phyloP scores from a whole-genome alignment of 2,113 vertebrate genomes.

The Corvus cornix region DNA sequence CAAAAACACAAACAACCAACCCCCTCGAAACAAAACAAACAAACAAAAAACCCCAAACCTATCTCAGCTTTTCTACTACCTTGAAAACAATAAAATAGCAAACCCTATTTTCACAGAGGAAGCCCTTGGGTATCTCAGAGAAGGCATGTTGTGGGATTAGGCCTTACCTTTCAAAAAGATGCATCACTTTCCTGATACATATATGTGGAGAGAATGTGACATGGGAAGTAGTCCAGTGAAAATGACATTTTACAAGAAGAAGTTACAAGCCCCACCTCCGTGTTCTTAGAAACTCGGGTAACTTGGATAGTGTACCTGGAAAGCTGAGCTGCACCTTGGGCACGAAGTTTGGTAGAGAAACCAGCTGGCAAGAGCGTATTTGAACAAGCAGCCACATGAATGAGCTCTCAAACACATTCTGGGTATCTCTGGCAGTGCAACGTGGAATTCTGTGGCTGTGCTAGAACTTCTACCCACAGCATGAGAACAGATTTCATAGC shows the following conservation, averaged over 20 bases:
- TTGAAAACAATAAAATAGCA: background rate
- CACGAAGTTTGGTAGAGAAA: background rate
- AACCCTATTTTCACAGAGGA: background rate
- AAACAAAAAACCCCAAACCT: background rate
- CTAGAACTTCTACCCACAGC: background rate
- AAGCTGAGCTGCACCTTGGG: background rate
- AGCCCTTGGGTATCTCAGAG: background rate
- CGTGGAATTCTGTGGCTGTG: background rate
- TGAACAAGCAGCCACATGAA: background rate
- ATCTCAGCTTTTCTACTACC: background rate
- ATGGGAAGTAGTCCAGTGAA: background rate
- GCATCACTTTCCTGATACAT: background rate
- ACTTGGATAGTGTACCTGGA: background rate
- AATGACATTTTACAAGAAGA: background rate
- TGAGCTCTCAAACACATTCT: background rate
- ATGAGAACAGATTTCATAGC: accelerated
- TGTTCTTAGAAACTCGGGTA: background rate
- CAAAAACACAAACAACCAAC: background rate
- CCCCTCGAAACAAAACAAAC: background rate
- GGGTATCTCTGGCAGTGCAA: background rate
- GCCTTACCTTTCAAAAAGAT: background rate
- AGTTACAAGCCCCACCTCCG: background rate
- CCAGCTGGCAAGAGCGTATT: background rate
- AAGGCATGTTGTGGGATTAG: background rate
- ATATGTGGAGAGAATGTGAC: background rate